Evolutionary conservation across 2,797 vertebrate genomes (phyloP).

Genomic region (Paramormyrops hopkinsi): DNA sequence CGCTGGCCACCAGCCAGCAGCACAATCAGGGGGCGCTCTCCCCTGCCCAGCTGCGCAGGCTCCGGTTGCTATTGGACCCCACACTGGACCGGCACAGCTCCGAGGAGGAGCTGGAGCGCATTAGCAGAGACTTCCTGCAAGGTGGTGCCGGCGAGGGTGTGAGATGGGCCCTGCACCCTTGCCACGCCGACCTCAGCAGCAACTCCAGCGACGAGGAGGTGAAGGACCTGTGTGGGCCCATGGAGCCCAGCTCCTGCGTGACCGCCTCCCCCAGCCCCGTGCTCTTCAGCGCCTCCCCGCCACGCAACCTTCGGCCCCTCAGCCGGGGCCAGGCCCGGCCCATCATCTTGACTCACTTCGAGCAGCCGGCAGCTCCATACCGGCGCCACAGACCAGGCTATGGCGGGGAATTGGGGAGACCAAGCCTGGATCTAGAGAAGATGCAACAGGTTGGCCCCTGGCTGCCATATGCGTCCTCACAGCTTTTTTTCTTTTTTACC

Average conservation of each 20-base stretch:
- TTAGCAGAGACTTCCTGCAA: constrained; percentile 61
- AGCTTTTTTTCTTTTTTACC: neutral
- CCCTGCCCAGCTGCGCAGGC: constrained; percentile 63
- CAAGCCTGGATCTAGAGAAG: constrained; percentile 86
- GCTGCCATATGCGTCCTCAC: neutral
- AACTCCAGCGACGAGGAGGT: constrained; percentile 87
- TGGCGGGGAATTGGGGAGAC: constrained; percentile 67
- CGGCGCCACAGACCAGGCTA: constrained; percentile 74
- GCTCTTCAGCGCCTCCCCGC: constrained; percentile 83
- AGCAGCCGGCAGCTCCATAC: constrained; percentile 75
- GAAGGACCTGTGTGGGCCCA: constrained; percentile 70
- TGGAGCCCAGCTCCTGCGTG: constrained; percentile 49
- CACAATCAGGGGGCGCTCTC: constrained; percentile 79
- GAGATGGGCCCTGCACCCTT: constrained; percentile 68
- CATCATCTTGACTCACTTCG: constrained; percentile 73
- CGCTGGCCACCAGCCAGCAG: constrained; percentile 79
- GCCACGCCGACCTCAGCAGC: constrained; percentile 66
- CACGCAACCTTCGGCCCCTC: constrained; percentile 71
- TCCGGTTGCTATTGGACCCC: constrained; percentile 73
- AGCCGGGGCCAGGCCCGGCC: constrained; percentile 62
- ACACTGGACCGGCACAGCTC: constrained; percentile 81
- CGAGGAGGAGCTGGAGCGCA: constrained; percentile 82
- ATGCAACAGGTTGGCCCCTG: constrained; percentile 79
- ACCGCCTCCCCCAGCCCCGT: constrained; percentile 69
- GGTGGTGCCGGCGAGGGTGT: constrained; percentile 56